Conservation (phyloP, 1,140 invertebrate genomes). For the Drosophila bocqueti region DNA sequence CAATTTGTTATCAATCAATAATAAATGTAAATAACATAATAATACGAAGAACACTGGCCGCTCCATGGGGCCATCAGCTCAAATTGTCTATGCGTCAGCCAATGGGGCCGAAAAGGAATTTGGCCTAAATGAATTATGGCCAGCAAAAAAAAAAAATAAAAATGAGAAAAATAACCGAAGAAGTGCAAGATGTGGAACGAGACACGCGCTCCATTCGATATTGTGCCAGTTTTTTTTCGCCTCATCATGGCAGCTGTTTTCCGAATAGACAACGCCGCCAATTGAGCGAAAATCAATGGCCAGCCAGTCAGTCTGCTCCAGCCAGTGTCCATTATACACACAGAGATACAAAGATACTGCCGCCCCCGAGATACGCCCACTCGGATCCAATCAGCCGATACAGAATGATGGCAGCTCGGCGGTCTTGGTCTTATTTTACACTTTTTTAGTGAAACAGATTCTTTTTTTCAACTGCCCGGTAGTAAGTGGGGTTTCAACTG, state of each 20-base stretch:
- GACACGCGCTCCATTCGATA: conserved; percentile 59
- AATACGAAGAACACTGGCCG: conserved; percentile 36
- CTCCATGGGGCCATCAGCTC: conserved; percentile 38
- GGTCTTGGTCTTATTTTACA: conserved; percentile 20
- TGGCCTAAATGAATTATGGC: conserved; percentile 69
- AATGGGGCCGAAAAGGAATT: conserved; percentile 36
- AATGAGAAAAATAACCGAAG: background rate
- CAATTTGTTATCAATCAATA: conserved; percentile 81
- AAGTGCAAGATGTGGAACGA: conserved; percentile 40
- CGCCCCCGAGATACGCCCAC: conserved; percentile 4
- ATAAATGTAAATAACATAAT: conserved; percentile 83
- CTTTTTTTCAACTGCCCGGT: background rate
- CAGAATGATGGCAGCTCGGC: background rate
- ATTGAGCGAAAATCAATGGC: conserved; percentile 77
- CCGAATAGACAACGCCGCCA: conserved; percentile 61
- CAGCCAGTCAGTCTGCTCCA: conserved; percentile 20
- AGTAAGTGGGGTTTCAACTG: no score
- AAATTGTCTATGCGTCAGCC: conserved; percentile 35
- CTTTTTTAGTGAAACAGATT: conserved; percentile 3
- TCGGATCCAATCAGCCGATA: conserved; percentile 30
- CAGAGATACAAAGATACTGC: conserved; percentile 8
- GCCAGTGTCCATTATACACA: conserved; percentile 28
- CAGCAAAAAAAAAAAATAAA: background rate
- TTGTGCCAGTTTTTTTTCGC: conserved; percentile 56
- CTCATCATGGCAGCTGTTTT: conserved; percentile 74